A percentile compares a stretch with the other conserved stretches of the same genome.
These are phyloP conservation scores for Pygoscelis antarcticus DNA, from an alignment of 2,113 vertebrate genomes.

Conservation along the genomic window DNA sequence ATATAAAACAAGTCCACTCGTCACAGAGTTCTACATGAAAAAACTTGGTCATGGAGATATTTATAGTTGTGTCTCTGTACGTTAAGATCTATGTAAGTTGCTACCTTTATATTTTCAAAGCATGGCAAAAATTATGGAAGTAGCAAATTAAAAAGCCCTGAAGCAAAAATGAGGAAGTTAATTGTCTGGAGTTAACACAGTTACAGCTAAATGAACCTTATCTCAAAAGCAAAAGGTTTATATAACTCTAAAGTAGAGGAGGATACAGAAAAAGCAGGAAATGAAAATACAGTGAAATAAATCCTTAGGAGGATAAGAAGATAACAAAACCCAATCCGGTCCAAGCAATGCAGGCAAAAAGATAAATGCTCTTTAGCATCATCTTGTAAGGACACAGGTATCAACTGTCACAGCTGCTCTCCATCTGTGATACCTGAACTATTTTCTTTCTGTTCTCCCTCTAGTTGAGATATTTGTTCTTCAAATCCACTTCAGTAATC, in stretches of 20 bases:
- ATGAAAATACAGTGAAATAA: accelerated
- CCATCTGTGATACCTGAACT: accelerated
- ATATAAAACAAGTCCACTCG: background rate
- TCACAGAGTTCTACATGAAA: background rate
- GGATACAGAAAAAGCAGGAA: background rate
- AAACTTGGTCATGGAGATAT: background rate
- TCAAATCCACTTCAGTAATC: accelerated
- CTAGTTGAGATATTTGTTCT: background rate
- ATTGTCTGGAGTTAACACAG: background rate
- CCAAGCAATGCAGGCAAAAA: background rate
- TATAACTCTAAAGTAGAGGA: background rate
- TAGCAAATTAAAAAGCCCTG: constrained; percentile 13
- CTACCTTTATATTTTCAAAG: background rate
- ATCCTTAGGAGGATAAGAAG: background rate
- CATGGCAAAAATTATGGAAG: background rate
- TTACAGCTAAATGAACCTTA: background rate
- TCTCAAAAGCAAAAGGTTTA: background rate
- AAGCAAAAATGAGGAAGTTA: constrained; percentile 31
- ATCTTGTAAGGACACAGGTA: too few species aligned
- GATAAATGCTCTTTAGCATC: accelerated
- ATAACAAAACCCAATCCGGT: too few species aligned
- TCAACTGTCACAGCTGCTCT: background rate
- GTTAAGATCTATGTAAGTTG: background rate
- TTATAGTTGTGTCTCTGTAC: background rate
- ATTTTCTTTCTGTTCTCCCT: background rate